Evolutionary conservation across 1,140 invertebrate genomes (phyloP), one percentile per base, ranked within the genome.

Genomic region (Panagrolaimus sp.): DNA sequence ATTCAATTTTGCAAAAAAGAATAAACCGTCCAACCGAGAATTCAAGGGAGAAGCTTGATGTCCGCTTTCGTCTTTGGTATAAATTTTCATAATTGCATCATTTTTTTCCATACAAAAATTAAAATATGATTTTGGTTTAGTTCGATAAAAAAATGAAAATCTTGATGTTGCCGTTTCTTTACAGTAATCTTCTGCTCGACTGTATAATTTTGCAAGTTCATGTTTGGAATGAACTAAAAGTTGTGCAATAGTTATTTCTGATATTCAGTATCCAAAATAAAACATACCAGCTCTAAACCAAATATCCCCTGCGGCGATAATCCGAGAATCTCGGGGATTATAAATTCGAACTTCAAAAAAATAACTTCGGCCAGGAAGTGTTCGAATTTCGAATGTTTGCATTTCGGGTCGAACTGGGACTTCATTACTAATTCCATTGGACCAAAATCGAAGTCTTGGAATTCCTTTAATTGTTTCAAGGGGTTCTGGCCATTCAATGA

Each of bases 241-340:
- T 26, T 1, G 14, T 12, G 4, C 52, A 14, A 26, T 24, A 1
- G 0, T 21, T 5, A n/a, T 9, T 9, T 52, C 0, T 52, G 1
- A 4, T 1, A 47, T 28, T 21, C 52, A 58, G 14, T 12, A 58
- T 55, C 0, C 28, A 24, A 38, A 9, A 48, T 10, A 24, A 21
- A 58, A 21, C 52, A n/a, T 14, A 58, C 52, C 52, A 58, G 52
- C 15, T 21, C 28, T 58, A n/a, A 58, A 58, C 52, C 52, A 58
- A 58, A 58, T 28, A 58, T 58, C 52, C 17, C 52, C 52, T 28
- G 21, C n/a, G 17, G 21, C 52, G 7, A 38, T 38, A 38, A 38
- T 38, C 2, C 32, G 32, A 38, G 32, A 38, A 38, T 38, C 7
- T 38, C 7, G 7, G 32, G 32, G 32, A 38, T n/a, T n/a, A 38